Evolutionary conservation across 2,113 vertebrate species (phyloP).

Genomic region (Dendrocopos noguchii): DNA sequence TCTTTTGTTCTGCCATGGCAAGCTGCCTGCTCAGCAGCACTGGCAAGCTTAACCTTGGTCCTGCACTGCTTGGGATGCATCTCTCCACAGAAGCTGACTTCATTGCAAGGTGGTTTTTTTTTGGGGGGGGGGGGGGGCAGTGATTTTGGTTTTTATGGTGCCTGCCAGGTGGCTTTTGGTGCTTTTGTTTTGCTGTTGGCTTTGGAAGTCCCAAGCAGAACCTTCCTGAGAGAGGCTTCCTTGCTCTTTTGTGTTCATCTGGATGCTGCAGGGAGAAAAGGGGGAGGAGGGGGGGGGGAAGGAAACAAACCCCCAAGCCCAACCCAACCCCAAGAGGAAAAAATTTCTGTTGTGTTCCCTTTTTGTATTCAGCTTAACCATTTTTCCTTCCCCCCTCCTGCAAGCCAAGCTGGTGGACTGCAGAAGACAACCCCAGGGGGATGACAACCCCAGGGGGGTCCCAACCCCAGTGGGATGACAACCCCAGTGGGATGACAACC

Average conservation of each 20-base stretch:
- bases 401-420: conserved; percentile 81
- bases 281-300: neutral
- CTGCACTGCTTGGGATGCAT: conserved; percentile 64
- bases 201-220: conserved; percentile 61
- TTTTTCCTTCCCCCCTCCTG: conserved; percentile 78
- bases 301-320: too few species aligned
- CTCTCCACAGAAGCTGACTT: conserved; percentile 63
- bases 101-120: conserved; percentile 64
- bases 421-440: conserved; percentile 55
- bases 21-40: neutral
- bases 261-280: conserved; percentile 58
- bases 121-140: conserved; percentile 77
- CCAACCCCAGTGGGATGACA: too few species aligned
- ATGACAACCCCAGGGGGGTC: too few species aligned
- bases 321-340: neutral
- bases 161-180: conserved; percentile 74
- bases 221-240: conserved; percentile 56
- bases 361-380: conserved; percentile 78
- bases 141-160: conserved; percentile 13
- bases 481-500: too few species aligned
- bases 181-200: conserved; percentile 41
- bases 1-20: too few species aligned
- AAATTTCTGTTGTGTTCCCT: conserved; percentile 54
- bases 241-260: conserved; percentile 70
- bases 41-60: conserved; percentile 47